Base-by-base conservation (phyloP, 2,113 vertebrate genomes). In the Malurus alboscapulatus region DNA sequence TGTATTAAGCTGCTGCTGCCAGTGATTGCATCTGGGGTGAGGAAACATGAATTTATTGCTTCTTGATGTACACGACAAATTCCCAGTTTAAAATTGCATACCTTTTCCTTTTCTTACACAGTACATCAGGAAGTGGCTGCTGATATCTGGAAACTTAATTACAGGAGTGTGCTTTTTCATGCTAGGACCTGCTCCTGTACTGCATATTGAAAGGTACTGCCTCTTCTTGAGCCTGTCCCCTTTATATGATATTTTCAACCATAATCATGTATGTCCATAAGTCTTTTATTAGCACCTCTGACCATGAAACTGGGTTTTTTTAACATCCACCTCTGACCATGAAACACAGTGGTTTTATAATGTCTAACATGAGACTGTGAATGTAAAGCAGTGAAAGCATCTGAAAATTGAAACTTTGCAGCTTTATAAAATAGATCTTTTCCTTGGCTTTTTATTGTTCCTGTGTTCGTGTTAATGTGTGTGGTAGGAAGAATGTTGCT, bases 121-220 rank as follows among this genome's bases (percentile, higher is more conserved):
- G 98, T 68, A 92, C 65, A 44, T 97, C 7, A 98, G 99, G 95
- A 98, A 97, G 21, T 98, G 98, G 97, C 83, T 99, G 80, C 94
- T 99, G 95, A 96, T 99, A 24, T 38, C 80, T 25, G 99, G 99
- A 79, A 97, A 97, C 34, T 27, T 98, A 22, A 47, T 98, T 63
- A 98, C 98, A 59, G 98, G 97, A 5, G 6, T 93, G 3, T 98
- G 98, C 51, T 98, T 98, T 97, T 97, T 98, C 75, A 77, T 99
- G 3, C 96, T 99, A 22, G 99, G 99, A 77, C 99, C 99, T 29
- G 95, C 95, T 42, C 99, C 99, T 17, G 42, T 99, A 78, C 96
- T 99, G 66, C 97, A 98, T 87, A 98, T 99, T 81, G 94, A 97
- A 63, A 98, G 98, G 99, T 99, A 95, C 68, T 87, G 15, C 42